Conservation (phyloP, 2,113 vertebrate species). For the Mormyrus lacerda region DNA sequence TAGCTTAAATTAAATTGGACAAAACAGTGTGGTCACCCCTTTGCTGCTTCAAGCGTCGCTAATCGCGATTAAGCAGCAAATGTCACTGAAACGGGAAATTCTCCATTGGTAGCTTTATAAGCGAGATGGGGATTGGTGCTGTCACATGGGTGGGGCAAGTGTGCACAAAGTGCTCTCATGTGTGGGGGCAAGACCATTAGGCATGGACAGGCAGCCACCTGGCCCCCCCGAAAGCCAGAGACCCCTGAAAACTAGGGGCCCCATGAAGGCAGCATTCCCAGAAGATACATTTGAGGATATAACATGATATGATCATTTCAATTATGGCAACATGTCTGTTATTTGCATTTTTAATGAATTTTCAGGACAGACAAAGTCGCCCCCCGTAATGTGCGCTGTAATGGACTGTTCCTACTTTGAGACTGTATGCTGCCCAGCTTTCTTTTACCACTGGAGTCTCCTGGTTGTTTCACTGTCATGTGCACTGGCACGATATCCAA, state of each 20-base stretch:
- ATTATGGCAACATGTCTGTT: background rate
- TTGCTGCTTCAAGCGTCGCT: conserved; percentile 37
- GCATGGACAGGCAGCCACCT: background rate
- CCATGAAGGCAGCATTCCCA: background rate
- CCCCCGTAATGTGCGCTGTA: background rate
- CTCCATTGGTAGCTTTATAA: background rate
- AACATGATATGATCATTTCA: background rate
- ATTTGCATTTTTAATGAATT: background rate
- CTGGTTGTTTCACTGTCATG: background rate
- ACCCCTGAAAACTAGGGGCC: background rate
- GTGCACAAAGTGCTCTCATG: background rate
- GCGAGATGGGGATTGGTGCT: background rate
- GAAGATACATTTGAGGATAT: background rate
- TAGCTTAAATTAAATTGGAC: background rate
- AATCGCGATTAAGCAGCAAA: conserved; percentile 39
- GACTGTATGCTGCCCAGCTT: background rate
- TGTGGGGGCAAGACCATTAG: background rate
- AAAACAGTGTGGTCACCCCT: conserved; percentile 2
- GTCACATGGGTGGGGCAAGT: background rate
- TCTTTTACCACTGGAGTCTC: background rate
- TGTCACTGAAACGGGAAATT: conserved; percentile 22
- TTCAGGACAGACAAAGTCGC: background rate
- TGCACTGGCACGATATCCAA: background rate
- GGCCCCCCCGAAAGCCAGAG: too few species aligned
- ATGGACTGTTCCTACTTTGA: background rate